These are phyloP conservation scores for Eolophus roseicapilla DNA, from an alignment of 2,113 vertebrate genomes.

Conservation along the genomic window DNA sequence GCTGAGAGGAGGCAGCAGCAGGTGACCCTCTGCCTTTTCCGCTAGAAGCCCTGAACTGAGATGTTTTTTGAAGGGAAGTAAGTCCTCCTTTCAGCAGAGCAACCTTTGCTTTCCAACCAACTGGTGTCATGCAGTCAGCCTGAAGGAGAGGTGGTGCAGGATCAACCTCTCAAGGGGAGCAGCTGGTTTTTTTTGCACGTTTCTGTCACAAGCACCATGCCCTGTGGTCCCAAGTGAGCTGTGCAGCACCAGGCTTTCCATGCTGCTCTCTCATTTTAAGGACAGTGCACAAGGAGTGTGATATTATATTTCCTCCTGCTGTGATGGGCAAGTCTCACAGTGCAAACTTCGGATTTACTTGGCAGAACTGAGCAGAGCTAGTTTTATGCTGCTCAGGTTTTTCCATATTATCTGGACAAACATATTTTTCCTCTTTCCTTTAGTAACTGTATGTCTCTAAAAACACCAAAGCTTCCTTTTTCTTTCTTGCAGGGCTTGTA, in stretches of 20 bases:
- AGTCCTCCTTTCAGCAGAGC: neutral
- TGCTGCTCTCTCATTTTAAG: neutral
- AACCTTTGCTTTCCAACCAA: neutral
- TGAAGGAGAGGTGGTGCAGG: neutral
- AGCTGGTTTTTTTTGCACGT: accelerated
- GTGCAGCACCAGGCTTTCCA: neutral
- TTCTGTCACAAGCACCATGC: accelerated
- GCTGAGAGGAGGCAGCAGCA: neutral
- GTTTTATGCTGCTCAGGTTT: neutral
- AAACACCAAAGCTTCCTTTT: neutral
- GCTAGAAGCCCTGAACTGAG: neutral
- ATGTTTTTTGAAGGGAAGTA: neutral
- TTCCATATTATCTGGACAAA: neutral
- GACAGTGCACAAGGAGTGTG: neutral
- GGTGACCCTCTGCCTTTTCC: neutral
- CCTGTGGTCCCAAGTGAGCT: neutral
- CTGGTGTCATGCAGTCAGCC: neutral
- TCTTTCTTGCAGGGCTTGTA: neutral
- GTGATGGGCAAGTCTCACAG: neutral
- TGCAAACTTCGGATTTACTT: neutral
- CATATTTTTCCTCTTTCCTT: neutral
- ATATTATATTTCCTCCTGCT: neutral
- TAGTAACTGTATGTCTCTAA: neutral
- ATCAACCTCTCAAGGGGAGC: accelerated
- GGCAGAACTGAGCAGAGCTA: neutral